phyloP scores from a whole-genome alignment of 2,113 vertebrate genomes.

The Leucoraja erinaceus region DNA sequence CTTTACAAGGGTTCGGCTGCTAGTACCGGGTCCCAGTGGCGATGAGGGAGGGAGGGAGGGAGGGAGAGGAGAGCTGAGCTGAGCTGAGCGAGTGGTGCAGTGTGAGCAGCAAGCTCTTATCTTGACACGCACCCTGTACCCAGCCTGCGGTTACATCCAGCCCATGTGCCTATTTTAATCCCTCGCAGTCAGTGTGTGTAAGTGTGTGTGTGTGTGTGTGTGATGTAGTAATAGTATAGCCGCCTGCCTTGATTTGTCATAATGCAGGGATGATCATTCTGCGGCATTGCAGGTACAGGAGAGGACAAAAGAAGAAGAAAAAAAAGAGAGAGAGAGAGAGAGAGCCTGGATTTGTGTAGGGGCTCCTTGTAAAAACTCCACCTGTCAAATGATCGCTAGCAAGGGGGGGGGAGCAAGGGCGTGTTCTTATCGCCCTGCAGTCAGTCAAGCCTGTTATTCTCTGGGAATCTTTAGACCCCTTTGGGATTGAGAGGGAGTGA shows the following conservation, averaged over 20 bases:
- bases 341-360: conserved; percentile 5
- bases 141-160: conserved; percentile 41
- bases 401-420: conserved; percentile 38
- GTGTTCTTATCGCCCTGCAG: conserved; percentile 41
- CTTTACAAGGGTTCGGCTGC: not conserved
- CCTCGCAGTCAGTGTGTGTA: conserved; percentile 38
- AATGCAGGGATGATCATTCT: conserved; percentile 73
- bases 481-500: conserved; percentile 33
- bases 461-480: conserved; percentile 40
- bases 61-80: no score
- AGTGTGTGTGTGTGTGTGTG: conserved; percentile 43
- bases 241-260: conserved; percentile 80
- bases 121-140: conserved; percentile 26
- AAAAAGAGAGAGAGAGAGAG: conserved; percentile 39
- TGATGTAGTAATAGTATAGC: conserved; percentile 60
- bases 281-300: conserved; percentile 78
- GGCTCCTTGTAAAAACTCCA: conserved; percentile 6
- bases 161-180: conserved; percentile 43
- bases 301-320: conserved; percentile 56
- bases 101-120: conserved; percentile 13
- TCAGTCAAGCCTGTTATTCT: conserved; percentile 38
- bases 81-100: conserved; percentile 8
- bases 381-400: conserved; percentile 20
- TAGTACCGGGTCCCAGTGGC: not conserved
- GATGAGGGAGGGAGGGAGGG: not conserved